Conservation (phyloP, 2,113 vertebrate species). For the Setophaga coronata region DNA sequence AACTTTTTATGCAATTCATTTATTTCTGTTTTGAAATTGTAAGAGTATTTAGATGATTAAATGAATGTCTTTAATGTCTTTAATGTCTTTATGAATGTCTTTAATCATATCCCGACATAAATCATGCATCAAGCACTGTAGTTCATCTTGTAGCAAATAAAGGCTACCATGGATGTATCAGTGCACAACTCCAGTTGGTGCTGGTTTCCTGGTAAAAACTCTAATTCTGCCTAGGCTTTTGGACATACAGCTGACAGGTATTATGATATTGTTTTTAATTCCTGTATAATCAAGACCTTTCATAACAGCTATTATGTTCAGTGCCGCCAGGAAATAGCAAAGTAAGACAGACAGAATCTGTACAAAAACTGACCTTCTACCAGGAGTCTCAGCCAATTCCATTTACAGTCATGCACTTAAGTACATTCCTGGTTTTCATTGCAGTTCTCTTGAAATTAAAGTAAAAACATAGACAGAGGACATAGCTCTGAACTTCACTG, state of each 20-base stretch:
- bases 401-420: background rate
- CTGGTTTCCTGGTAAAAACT: background rate
- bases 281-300: background rate
- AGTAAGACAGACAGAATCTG: background rate
- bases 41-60: background rate
- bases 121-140: background rate
- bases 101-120: background rate
- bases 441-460: background rate
- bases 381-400: background rate
- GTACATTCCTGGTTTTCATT: background rate
- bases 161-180: background rate
- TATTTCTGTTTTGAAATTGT: background rate
- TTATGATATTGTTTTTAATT: background rate
- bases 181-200: background rate
- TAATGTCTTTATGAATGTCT: too few species aligned
- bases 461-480: background rate
- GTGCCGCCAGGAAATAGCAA: background rate
- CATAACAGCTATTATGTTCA: background rate
- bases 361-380: background rate
- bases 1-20: background rate
- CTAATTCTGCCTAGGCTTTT: background rate
- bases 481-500: background rate
- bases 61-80: background rate
- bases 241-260: background rate
- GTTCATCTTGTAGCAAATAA: background rate